Base-by-base conservation (phyloP, 2,888 invertebrate species). In the Drosophila putrida region DNA sequence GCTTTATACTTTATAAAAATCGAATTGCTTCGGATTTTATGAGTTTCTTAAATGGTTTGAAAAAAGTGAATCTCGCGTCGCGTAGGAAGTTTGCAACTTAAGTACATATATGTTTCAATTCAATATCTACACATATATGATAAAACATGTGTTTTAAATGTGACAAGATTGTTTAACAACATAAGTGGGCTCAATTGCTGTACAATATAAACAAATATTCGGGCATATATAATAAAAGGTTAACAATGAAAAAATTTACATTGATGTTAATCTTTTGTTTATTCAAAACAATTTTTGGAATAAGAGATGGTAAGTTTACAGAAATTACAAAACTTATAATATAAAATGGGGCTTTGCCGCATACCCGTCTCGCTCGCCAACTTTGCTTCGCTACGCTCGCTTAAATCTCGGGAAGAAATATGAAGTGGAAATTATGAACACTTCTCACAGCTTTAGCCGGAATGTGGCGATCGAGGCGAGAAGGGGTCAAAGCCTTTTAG, bases 301-400 rank as follows among this genome's bases (percentile, higher is more conserved):
- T 80, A 41, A 84, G 76, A 70, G 85, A 84, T 71, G 84, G 84
- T 84, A 63, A 75, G 84, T 76, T 11, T 11, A 27, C 27, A n/a
- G 25, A n/a, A 38, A 46, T 2, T 8, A 13, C 9, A 1, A 25
- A 38, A 6, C 13, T 38, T n/a, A 38, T 13, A 38, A 13, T 13
- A n/a, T 27, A 47, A 33, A 3, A 25, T 10, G 28, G 28, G 28
- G 28, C 2, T 20, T 20, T 3, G 20, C 20, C 2, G 3, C 20
- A 2, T 20, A 20, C 20, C 3, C 20, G 20, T 20, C 3, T 20
- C 20, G 20, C 20, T 20, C 20, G 20, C 20, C 2, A 20, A 20
- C 3, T 20, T 3, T 20, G 20, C 3, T 20, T 20, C 20, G 20
- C 20, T 20, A 20, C 20, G 20, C 20, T 20, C 20, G 20, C 20